Base-by-base conservation (phyloP, 2,113 vertebrate genomes). In the Zosterops hypoxanthus region DNA sequence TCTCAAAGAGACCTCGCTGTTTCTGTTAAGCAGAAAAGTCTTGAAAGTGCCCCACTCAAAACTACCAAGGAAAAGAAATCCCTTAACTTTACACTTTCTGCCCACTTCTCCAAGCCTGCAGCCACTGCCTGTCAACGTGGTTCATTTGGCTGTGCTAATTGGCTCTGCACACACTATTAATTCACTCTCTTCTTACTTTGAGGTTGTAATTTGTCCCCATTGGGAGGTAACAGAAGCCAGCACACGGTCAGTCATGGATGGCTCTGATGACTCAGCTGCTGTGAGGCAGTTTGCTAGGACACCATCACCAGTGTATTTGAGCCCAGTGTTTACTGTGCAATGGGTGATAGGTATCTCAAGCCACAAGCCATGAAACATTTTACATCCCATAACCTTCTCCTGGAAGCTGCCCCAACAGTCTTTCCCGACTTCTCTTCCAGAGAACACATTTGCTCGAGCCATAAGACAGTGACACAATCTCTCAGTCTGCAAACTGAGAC, bases 191-290 rank as follows among this genome's bases (percentile, higher is more conserved):
- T 80, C 75, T 88, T 20, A 68, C 70, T 91, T 3, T 73, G 88
- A 96, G 71, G 66, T 39, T 86, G 66, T 34, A 90, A 93, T 93
- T 93, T 93, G 92, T 86, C 75, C 64, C 88, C 78, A 55, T 39
- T 80, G 82, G 71, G 59, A 93, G 68, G 79, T 65, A 92, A 93
- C 4, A 92, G 86, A 94, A 94, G 80, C 46, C 71, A 88, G 82
- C 8, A 1, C 82, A 90, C 0, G 2, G 85, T 90, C 88, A 90
- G 82, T 65, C 71, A 57, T 0, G 17, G 82, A 79, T 36, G 65
- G 75, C 34, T 85, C 73, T 68, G 57, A 59, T 84, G 87, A 96
- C 28, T 94, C 90, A 77, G 85, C 49, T 46, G 36, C 41, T 42
- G 36, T 29, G 53, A 78, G 42, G 93, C 3, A 78, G 49, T 49